Evolutionary conservation across 2,797 vertebrate species (phyloP), one percentile per base, ranked within the genome.

Genomic region (Sebastes taczanowskii): DNA sequence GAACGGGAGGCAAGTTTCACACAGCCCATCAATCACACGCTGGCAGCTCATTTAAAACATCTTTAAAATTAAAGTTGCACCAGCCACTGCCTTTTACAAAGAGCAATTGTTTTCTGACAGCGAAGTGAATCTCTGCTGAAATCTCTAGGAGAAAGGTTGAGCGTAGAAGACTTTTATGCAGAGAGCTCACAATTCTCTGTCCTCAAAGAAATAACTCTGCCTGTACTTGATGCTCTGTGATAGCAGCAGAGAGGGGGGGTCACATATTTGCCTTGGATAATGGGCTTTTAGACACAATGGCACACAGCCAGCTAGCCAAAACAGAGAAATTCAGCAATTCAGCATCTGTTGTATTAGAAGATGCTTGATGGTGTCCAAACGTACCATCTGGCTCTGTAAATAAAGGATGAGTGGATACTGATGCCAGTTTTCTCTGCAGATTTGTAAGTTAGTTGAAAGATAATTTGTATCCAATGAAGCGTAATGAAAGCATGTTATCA

Each of bases 1-100:
- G 84, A 86, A 86, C 25, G 71, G 70, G 78, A 87, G 87, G 84
- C 84, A 82, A 56, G 80, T 81, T 89, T 82, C 89, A 79, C 80
- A 65, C 64, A 69, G 74, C 69, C 81, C 88, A 94, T 95, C 94
- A 91, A 93, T 95, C 94, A 93, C 81, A 34, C 8, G 3, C 22
- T 88, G 92, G 86, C 94, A 94, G 91, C 88, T 93, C 90, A 85
- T 94, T 91, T 94, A 91, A 90, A 95, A 88, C 88, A 88, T 91
- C 89, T 94, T 93, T 92, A 92, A 93, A 94, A 95, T 94, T 91
- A 94, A 92, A 94, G 86, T 82, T 87, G 83, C 87, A 77, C 81
- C 89, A 88, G 88, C 78, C 85, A 58, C 70, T 27, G 74, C 69
- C 83, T 92, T 90, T 86, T 85, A 90, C 84, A 86, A 85, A 88